These are phyloP conservation scores for Aplocera efformata DNA, from an alignment of 2,888 invertebrate genomes.

Conservation along the genomic window DNA sequence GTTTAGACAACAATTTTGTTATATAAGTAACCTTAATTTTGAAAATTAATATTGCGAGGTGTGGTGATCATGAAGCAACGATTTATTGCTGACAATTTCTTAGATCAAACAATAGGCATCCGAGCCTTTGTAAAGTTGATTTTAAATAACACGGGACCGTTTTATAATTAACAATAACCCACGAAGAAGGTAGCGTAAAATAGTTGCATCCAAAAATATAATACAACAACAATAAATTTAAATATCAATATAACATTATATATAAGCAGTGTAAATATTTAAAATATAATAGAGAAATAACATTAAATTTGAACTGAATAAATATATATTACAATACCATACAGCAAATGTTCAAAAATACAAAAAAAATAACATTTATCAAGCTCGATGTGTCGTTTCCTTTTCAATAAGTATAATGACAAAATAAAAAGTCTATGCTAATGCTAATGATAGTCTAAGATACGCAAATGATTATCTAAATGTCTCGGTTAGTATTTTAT, in stretches of 20 bases:
- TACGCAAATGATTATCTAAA: conserved; percentile 67
- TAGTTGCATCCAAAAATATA: conserved; percentile 76
- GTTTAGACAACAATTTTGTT: conserved; percentile 61
- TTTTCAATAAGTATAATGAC: conserved; percentile 50
- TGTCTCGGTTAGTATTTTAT: conserved; percentile 61
- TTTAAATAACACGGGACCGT: conserved; percentile 41
- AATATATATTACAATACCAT: conserved; percentile 57
- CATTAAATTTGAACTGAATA: conserved; percentile 61
- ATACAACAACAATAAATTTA: conserved; percentile 72
- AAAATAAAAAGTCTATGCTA: conserved; percentile 62
- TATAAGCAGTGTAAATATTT: conserved; percentile 76
- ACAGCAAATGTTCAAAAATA: conserved; percentile 72
- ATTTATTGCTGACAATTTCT: conserved; percentile 26
- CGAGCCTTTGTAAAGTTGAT: conserved; percentile 30
- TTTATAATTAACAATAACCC: conserved; percentile 57
- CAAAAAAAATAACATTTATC: conserved; percentile 70
- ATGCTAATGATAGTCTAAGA: conserved; percentile 48
- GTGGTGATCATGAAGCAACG: conserved; percentile 51
- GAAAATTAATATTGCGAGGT: conserved; percentile 71
- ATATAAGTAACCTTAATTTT: conserved; percentile 66
- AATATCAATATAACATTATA: conserved; percentile 73
- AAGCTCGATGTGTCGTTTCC: conserved; percentile 73
- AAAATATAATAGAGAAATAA: conserved; percentile 71
- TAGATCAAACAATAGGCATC: conserved; percentile 28
- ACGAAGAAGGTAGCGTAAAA: conserved; percentile 68